phyloP scores from a whole-genome alignment of 2,797 vertebrate species.

The Silurus lanzhouensis region DNA sequence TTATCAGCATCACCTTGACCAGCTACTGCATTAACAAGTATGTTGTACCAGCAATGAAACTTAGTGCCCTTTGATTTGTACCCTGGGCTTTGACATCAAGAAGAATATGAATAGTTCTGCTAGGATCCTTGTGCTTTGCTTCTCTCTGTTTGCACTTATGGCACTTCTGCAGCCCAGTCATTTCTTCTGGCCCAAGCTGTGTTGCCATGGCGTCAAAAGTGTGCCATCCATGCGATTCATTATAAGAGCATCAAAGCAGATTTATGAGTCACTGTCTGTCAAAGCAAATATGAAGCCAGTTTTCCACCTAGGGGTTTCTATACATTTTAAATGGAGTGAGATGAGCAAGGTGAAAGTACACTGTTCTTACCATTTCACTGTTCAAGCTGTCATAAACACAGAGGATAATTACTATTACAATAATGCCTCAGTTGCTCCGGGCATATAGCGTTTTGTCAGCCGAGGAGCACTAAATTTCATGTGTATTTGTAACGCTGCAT shows the following conservation, averaged over 20 bases:
- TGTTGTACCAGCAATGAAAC: constrained; percentile 3
- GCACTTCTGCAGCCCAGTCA: constrained; percentile 23
- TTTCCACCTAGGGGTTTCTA: constrained; percentile 36
- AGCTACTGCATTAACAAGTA: constrained; percentile 4
- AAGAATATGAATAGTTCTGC: constrained; percentile 22
- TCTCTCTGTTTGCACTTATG: constrained; percentile 1
- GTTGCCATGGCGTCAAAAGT: constrained; percentile 49
- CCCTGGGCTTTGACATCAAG: constrained; percentile 26
- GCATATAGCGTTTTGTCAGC: background rate
- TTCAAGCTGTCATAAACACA: background rate
- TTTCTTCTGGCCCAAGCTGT: constrained; percentile 33
- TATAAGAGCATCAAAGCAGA: constrained; percentile 46
- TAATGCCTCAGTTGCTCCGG: background rate
- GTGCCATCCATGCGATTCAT: constrained; percentile 47
- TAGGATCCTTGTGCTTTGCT: constrained; percentile 20
- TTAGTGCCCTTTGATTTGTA: constrained; percentile 23
- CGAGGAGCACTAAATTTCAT: background rate
- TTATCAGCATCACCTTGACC: constrained; percentile 8
- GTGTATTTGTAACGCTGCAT: background rate
- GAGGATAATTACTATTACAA: constrained; percentile 17
- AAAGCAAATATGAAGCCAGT: constrained; percentile 37
- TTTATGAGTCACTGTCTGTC: constrained; percentile 38
- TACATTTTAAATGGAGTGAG: constrained; percentile 39
- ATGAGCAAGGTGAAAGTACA: constrained; percentile 20
- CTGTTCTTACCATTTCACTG: background rate